Percentiles rank a stretch among this genome's conserved stretches.
Evolutionary conservation across 2,888 invertebrate genomes (phyloP).

Genomic region (Osmoderma eremita): DNA sequence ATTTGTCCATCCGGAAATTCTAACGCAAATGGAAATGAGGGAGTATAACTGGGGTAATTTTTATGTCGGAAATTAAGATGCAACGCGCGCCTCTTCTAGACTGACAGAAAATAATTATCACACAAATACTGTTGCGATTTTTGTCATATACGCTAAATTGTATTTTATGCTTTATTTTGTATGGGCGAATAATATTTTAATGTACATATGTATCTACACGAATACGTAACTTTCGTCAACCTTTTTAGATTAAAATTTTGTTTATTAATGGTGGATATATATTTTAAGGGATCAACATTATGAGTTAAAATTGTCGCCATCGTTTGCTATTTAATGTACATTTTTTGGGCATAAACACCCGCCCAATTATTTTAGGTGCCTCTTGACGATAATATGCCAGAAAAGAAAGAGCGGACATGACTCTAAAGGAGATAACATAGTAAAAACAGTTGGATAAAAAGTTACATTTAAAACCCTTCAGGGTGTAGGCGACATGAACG

Average conservation of each 20-base stretch:
- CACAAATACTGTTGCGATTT: slow-evolving; percentile 11
- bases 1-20: neutral
- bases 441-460: slow-evolving; percentile 20
- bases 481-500: neutral
- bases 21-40: slow-evolving; percentile 1
- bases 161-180: neutral
- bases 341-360: neutral
- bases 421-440: neutral
- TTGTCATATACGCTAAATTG: slow-evolving; percentile 17
- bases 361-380: slow-evolving; percentile 2
- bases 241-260: too few species aligned
- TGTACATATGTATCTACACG: neutral
- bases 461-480: slow-evolving; percentile 3
- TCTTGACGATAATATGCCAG: slow-evolving; percentile 22
- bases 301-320: neutral
- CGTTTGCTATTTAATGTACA: neutral
- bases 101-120: slow-evolving; percentile 23
- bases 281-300: neutral
- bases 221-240: neutral
- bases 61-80: slow-evolving; percentile 14
- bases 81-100: neutral
- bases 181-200: neutral
- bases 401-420: slow-evolving; percentile 2
- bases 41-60: neutral
- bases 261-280: neutral